Evolutionary conservation across 2,113 vertebrate genomes (phyloP), one percentile per base, ranked within the genome.

Genomic region (Daboia siamensis): DNA sequence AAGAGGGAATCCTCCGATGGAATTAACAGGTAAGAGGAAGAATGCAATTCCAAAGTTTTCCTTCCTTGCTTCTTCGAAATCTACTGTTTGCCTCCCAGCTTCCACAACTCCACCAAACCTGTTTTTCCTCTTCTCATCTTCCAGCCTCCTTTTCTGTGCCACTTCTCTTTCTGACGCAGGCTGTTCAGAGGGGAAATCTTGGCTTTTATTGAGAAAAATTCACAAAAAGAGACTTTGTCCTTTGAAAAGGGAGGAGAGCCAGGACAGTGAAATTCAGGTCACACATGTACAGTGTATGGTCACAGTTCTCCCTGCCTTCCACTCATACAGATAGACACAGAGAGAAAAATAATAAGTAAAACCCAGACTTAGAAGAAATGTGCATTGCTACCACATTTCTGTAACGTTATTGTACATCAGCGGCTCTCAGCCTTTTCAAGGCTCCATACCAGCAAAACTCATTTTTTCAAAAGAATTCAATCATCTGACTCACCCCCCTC

Each of bases 191-290:
- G 1, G 7, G 33, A 59, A 54, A 89, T 51, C 20, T 55, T 29
- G 46, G 69, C 74, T 5, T 52, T 15, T 24, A 8, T 1, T 13
- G 59, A 12, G 6, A 11, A 23, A n/a, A 24, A 57, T 33, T 12
- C 17, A 92, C 91, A 89, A 89, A 89, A 51, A 46, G 29, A 89
- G 55, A 57, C 55, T 52, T 92, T 90, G 92, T 57, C 24, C 46
- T 59, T 64, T 52, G 59, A 24, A 26, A 33, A 29, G 29, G 20
- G 29, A 24, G 24, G 39, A 86, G 55, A 64, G 21, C 39, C 20
- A 61, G 46, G n/a, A 39, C 33, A 46, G 55, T 7, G 23, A 39
- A 92, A 85, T 61, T 56, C 86, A 92, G 92, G 74, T 52, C 46
- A 86, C 55, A 52, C 39, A 8, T 84, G 13, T 69, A 39, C 39